Conservation (phyloP, 1,140 invertebrate species). For the Caenorhabditis tropicalis region DNA sequence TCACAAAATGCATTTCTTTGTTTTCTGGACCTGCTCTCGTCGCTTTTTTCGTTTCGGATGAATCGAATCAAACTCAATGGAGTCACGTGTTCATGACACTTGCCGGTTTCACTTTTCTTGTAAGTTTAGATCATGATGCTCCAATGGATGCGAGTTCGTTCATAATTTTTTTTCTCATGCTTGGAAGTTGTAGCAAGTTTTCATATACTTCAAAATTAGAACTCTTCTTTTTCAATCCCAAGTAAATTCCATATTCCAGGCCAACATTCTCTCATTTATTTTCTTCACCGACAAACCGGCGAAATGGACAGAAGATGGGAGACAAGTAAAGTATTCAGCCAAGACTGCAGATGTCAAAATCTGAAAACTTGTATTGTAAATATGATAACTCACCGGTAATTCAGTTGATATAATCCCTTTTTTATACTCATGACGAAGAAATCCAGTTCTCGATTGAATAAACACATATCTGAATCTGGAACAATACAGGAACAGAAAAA, state of each 20-base stretch:
- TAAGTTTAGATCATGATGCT: neutral
- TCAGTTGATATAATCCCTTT: too few species aligned
- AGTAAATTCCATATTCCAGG: neutral
- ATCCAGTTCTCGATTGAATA: too few species aligned
- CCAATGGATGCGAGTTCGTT: neutral
- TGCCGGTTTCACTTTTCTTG: constrained; percentile 36
- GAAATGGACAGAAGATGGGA: constrained; percentile 59
- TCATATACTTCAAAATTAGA: neutral
- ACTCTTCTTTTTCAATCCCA: neutral
- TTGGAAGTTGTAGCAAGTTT: neutral
- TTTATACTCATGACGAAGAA: too few species aligned
- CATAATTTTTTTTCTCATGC: neutral
- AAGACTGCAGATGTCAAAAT: neutral
- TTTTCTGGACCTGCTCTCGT: constrained; percentile 23
- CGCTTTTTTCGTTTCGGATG: constrained; percentile 45
- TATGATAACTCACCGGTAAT: too few species aligned
- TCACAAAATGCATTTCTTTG: constrained; percentile 52
- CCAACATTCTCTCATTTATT: constrained; percentile 62
- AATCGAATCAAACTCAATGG: constrained; percentile 45
- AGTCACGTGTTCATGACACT: constrained; percentile 47
- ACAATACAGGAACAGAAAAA: too few species aligned
- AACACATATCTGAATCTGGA: too few species aligned
- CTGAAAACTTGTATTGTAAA: neutral
- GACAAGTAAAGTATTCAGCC: neutral
- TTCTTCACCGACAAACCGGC: constrained; percentile 64